Evolutionary conservation across 2,113 vertebrate genomes (phyloP), one percentile per base, ranked within the genome.

Genomic region (Sapayoa aenigma): DNA sequence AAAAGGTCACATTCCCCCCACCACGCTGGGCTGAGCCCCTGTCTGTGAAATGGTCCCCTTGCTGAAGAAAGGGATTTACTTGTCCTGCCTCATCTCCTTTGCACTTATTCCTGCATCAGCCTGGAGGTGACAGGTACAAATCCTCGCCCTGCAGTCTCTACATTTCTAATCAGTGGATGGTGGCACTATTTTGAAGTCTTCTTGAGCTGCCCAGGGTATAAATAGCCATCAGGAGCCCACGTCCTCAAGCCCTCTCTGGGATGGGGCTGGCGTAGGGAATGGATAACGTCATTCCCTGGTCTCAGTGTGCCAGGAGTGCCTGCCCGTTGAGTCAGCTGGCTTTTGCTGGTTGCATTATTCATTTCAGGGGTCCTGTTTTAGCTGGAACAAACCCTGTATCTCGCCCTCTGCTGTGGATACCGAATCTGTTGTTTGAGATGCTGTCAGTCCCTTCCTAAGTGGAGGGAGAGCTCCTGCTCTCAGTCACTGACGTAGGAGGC

Each of bases 341-440:
- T 84, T 96, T 95, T 93, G n/a, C 77, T 87, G 93, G 80, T 42
- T 37, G 24, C 46, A 27, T 96, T 94, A 95, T 94, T 92, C 88
- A 93, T 55, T 56, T 31, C 58, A 58, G 58, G 90, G 69, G 41
- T 89, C 95, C 60, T 76, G 41, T 94, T 97, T 94, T 77, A 96
- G 92, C 53, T 81, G 83, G 56, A 44, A 33, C 83, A 89, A 75
- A 49, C 76, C 73, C 73, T 44, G 49, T 37, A 8, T 67, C 87
- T 65, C 35, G n/a, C n/a, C 18, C 73, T 89, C 68, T 96, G 93
- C 94, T 90, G 74, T 96, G 92, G 95, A 97, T 72, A 95, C 92
- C 31, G 5, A 62, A 4, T 17, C 55, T 63, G 2, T 83, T 84
- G n/a, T 47, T 46, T 72, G 73, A 39, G 66, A 92, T 33, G 27